Conservation (phyloP, 2,113 vertebrate genomes). For the Chionis minor region DNA sequence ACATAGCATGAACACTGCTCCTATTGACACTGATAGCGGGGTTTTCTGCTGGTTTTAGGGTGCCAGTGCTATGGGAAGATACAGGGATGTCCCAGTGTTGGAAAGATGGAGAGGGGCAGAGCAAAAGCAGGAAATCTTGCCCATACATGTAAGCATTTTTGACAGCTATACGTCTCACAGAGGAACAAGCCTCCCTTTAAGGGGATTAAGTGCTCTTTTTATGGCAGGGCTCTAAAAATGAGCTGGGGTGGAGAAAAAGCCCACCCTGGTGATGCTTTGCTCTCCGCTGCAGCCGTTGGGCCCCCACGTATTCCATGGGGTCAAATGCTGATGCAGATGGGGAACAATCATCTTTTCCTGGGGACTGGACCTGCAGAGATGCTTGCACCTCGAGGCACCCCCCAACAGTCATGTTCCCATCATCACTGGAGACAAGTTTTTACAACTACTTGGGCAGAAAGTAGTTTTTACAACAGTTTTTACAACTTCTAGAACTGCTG, state of each 20-base stretch:
- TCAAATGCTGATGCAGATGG: background rate
- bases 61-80: background rate
- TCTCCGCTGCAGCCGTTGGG: accelerated
- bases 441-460: background rate
- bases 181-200: background rate
- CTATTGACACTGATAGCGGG: accelerated
- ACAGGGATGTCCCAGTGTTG: background rate
- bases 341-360: accelerated
- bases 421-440: background rate
- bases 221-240: background rate
- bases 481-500: background rate
- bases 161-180: accelerated
- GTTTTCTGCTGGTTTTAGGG: background rate
- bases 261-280: background rate
- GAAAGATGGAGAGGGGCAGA: background rate
- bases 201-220: background rate
- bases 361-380: background rate
- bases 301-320: accelerated
- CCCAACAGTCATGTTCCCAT: background rate
- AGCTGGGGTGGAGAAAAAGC: background rate
- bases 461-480: background rate
- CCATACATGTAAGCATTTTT: background rate
- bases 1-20: background rate
- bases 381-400: background rate
- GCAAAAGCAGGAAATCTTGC: background rate